Evolutionary conservation across 1,140 invertebrate species (phyloP).

Genomic region (Popillia japonica): DNA sequence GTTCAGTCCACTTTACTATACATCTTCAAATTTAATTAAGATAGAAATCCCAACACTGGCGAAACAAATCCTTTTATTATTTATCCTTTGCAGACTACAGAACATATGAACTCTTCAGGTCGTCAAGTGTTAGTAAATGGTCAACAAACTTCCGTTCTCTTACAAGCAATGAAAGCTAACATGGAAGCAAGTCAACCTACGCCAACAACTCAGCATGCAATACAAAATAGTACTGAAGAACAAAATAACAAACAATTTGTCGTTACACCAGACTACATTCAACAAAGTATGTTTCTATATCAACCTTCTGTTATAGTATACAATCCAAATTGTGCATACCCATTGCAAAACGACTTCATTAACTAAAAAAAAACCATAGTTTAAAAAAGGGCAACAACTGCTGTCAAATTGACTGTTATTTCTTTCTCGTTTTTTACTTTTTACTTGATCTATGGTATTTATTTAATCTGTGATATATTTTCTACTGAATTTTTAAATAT

Average conservation of each 20-base stretch:
- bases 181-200: slow-evolving; percentile 46
- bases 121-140: slow-evolving; percentile 58
- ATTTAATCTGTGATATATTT: slow-evolving; percentile 39
- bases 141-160: slow-evolving; percentile 55
- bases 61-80: not conserved
- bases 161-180: slow-evolving; percentile 57
- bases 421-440: slow-evolving; percentile 24
- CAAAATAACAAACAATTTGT: slow-evolving; percentile 75
- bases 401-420: slow-evolving; percentile 18
- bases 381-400: slow-evolving; percentile 37
- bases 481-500: slow-evolving; percentile 36
- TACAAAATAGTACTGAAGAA: slow-evolving; percentile 44
- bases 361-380: not conserved
- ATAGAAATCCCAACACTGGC: no score
- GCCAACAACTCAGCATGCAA: slow-evolving; percentile 38
- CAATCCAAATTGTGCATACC: slow-evolving; percentile 59
- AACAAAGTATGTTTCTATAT: slow-evolving; percentile 77
- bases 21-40: no score
- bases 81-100: slow-evolving; percentile 4
- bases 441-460: not conserved
- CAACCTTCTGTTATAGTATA: slow-evolving; percentile 60
- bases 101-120: slow-evolving; percentile 24
- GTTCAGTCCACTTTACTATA: no score
- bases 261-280: slow-evolving; percentile 86
- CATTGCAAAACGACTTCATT: slow-evolving; percentile 59